Evolutionary conservation across 1,140 invertebrate genomes (phyloP), one percentile per base, ranked within the genome.

Genomic region (Phortica variegata): DNA sequence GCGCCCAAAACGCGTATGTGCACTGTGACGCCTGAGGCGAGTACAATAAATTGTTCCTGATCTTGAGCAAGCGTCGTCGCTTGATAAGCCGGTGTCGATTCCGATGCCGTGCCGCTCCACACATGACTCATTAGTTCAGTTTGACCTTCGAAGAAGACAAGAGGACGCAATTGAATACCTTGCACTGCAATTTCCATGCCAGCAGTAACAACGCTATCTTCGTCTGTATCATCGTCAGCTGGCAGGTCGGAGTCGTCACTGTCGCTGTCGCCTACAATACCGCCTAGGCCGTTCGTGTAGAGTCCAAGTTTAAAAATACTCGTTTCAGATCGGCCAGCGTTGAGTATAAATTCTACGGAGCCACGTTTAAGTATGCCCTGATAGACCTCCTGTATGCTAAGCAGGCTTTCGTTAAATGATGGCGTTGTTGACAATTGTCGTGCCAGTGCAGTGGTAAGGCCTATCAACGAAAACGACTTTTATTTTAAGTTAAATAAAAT

Each of bases 51-150:
- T 59, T 90, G 80, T 20, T 78, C 75, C 69, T 92, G 82, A 70
- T 92, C 88, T 56, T 93, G 87, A 0, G 91, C 76, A 33, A 92
- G 72, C 1, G 84, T 77, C 42, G 90, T 82, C 1, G 83, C 85
- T 77, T 91, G 88, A 54, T 91, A 86, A 5, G 90, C 91, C 0
- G 90, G 84, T 0, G 90, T 92, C 34, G 85, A 82, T 40, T 93
- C 88, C 1, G 88, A 90, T 2, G 84, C 90, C 3, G 86, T 88
- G 1, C 89, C 89, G 1, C 87, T 86, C 90, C 91, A 95, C 3
- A 94, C 87, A 56, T 93, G 90, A 1, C 90, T 84, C 91, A 95
- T 93, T 0, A 95, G 77, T 66, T 93, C 90, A 1, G 86, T 82
- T 61, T 91, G 87, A 0, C 91, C 89, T 2, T 79, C 83, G 74